Conservation (phyloP, 2,888 invertebrate genomes). For the Ctenicera cuprea region DNA sequence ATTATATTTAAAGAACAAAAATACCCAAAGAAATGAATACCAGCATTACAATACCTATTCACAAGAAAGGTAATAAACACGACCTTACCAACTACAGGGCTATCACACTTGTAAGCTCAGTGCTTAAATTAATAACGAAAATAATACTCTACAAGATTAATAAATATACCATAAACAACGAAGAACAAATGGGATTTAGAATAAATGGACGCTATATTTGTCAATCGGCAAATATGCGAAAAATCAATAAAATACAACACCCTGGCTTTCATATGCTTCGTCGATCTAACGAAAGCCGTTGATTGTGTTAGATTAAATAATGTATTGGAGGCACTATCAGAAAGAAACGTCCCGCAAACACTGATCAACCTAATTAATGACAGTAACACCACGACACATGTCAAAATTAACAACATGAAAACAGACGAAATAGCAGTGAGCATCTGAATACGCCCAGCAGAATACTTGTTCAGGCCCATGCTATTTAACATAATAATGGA, state of each 20-base stretch:
- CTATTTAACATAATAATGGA: neutral
- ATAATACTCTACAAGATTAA: neutral
- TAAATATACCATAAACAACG: too few relatives aligned
- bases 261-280: too few relatives aligned
- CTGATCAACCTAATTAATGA: neutral
- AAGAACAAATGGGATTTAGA: neutral
- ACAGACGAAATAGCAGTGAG: neutral
- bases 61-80: conserved; percentile 2
- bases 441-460: neutral
- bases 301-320: too few relatives aligned
- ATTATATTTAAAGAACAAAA: neutral
- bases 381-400: neutral
- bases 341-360: neutral
- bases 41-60: conserved; percentile 5
- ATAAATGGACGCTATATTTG: neutral
- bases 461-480: neutral
- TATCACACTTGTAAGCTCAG: neutral
- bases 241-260: too few relatives aligned
- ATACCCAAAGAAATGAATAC: neutral
- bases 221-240: too few relatives aligned
- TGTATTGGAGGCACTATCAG: neutral
- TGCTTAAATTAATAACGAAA: neutral
- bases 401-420: neutral
- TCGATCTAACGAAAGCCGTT: neutral
- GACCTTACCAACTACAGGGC: neutral